Evolutionary conservation across 2,797 vertebrate species (phyloP).

Genomic region (Esox lucius): DNA sequence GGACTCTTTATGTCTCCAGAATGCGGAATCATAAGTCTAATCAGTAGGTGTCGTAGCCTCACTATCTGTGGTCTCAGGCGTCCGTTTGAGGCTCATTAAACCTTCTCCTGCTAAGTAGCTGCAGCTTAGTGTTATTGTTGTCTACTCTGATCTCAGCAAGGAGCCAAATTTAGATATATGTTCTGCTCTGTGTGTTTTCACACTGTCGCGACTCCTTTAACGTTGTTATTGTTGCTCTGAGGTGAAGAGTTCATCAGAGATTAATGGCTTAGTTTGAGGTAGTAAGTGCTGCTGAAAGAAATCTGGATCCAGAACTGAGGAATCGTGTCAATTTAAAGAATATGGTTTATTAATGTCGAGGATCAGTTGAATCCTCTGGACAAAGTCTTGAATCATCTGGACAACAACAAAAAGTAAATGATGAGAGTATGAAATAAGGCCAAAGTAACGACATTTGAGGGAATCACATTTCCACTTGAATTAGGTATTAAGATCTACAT

Average conservation of each 20-base stretch:
- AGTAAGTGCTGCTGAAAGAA: constrained; percentile 12
- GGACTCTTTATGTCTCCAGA: constrained; percentile 30
- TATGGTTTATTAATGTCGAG: too few species aligned
- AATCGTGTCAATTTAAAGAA: too few species aligned
- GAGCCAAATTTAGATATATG: constrained; percentile 52
- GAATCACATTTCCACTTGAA: too few species aligned
- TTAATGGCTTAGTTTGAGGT: constrained; percentile 46
- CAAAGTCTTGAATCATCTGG: too few species aligned
- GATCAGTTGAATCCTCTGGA: too few species aligned
- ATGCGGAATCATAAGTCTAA: constrained; percentile 47
- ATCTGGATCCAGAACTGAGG: neutral
- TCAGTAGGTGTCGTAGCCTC: constrained; percentile 45
- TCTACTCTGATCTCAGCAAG: constrained; percentile 37
- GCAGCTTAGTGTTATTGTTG: constrained; percentile 17
- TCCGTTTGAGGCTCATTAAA: constrained; percentile 54
- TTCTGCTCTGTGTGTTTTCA: constrained; percentile 35
- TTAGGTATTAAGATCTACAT: too few species aligned
- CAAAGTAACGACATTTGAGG: too few species aligned
- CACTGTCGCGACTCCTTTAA: constrained; percentile 14
- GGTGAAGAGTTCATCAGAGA: constrained; percentile 29
- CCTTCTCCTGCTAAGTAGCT: constrained; percentile 30
- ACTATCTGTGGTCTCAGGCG: constrained; percentile 40
- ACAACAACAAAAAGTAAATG: too few species aligned
- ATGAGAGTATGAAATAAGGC: too few species aligned
- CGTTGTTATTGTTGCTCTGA: constrained; percentile 28